These are phyloP conservation scores for Acanthosepion esculentum DNA, from an alignment of 2,888 invertebrate genomes.

Conservation along the genomic window DNA sequence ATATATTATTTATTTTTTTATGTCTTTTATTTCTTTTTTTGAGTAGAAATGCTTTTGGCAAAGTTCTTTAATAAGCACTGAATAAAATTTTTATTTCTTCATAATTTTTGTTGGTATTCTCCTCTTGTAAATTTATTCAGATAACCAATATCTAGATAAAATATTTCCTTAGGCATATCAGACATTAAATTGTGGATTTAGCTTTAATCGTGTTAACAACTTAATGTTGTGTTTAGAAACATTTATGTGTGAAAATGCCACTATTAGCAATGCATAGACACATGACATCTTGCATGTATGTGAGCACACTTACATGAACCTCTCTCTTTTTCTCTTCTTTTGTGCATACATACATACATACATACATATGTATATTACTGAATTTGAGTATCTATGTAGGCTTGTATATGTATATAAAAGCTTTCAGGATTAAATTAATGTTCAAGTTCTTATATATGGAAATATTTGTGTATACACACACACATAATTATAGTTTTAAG, in stretches of 20 bases:
- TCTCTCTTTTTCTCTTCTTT: no score
- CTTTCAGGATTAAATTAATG: no score
- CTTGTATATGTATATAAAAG: no score
- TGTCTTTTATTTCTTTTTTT: not conserved
- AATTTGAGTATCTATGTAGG: no score
- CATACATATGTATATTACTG: no score
- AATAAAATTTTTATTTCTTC: constrained; percentile 4
- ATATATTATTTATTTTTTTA: no score
- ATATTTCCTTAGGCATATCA: not conserved
- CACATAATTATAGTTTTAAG: no score
- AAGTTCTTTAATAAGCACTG: not conserved
- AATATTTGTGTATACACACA: no score
- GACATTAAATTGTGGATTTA: not conserved
- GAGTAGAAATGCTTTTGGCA: not conserved
- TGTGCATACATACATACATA: no score
- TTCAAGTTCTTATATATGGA: no score
- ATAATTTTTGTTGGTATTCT: not conserved
- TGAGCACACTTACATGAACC: not conserved
- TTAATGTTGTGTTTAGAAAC: not conserved
- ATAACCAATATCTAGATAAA: constrained; percentile 13
- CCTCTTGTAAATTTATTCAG: not conserved
- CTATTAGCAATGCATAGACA: not conserved
- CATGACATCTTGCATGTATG: not conserved
- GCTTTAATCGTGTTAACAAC: not conserved
- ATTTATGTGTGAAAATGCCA: not conserved